Percentiles rank a stretch among this genome's conserved stretches.
phyloP scores from a whole-genome alignment of 2,797 vertebrate genomes.

The Cirrhinus mrigala region DNA sequence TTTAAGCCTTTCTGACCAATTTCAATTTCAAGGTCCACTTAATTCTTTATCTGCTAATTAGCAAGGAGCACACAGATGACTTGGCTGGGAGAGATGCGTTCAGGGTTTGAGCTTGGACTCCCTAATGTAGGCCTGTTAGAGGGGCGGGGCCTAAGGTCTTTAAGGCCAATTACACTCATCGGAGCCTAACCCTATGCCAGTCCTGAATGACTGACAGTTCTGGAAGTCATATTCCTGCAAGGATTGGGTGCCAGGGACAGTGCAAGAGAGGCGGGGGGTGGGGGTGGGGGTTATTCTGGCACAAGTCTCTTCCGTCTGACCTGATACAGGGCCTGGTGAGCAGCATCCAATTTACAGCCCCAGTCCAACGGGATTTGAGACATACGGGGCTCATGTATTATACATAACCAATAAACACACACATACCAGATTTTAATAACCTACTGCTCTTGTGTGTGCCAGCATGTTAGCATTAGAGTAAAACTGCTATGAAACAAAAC shows the following conservation, averaged over 20 bases:
- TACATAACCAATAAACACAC: slow-evolving; percentile 95
- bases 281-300: slow-evolving; percentile 33
- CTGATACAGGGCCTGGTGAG: slow-evolving; percentile 52
- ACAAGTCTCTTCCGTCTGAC: slow-evolving; percentile 27
- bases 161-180: slow-evolving; percentile 80
- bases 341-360: slow-evolving; percentile 95
- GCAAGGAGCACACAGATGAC: slow-evolving; percentile 89
- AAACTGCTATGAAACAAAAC: slow-evolving; percentile 7
- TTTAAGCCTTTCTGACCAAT: slow-evolving; percentile 85
- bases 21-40: slow-evolving; percentile 99
- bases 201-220: slow-evolving; percentile 85
- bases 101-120: slow-evolving; percentile 89
- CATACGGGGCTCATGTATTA: slow-evolving; percentile 94
- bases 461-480: slow-evolving; percentile 24
- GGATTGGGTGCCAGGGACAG: slow-evolving; percentile 13
- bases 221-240: slow-evolving; percentile 66
- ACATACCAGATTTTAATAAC: slow-evolving; percentile 70
- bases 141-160: slow-evolving; percentile 72
- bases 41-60: slow-evolving; percentile 98
- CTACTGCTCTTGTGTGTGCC: slow-evolving; percentile 63
- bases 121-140: slow-evolving; percentile 82
- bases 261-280: neutral
- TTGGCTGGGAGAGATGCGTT: slow-evolving; percentile 90
- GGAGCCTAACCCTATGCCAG: slow-evolving; percentile 67
- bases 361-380: slow-evolving; percentile 83